Evolutionary conservation across 2,797 vertebrate genomes (phyloP), one percentile per base, ranked within the genome.

Genomic region (Sitta carolinensis): DNA sequence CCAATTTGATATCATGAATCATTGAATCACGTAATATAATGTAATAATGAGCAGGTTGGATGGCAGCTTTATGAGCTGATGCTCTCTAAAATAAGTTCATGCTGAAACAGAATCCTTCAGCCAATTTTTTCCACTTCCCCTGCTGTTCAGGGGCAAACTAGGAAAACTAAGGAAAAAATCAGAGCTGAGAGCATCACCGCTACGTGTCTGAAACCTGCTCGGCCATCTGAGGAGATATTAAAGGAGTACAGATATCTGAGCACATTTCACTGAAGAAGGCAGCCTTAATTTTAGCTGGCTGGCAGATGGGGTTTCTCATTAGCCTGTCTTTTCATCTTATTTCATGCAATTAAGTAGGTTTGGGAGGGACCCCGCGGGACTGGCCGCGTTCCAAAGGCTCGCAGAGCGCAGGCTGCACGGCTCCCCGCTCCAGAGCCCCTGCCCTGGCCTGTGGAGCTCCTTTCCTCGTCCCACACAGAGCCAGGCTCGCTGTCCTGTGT

Each of bases 221-320:
- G 70, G 88, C 88, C 94, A 79, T 92, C 82, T n/a, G 67, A 95
- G 19, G 90, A 61, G 78, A 57, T 81, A 76, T 54, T 79, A 87
- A 50, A 87, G 66, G 93, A 75, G 36, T 59, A 22, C 80, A 69
- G 88, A 75, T 84, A 94, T 64, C 73, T 43, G 73, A 94, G 89
- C 79, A 88, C 91, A 45, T 93, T 73, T 34, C 13, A 4, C 80
- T 66, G 52, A 84, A 45, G 91, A 78, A 95, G 85, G 84, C 83
- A 93, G 91, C 88, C 88, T 82, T 86, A 73, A 90, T 95, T 95
- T 88, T 86, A 93, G 86, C 77, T 84, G 92, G 80, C 85, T 96
- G 92, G 90, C 93, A 96, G 94, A 96, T 95, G 94, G 93, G 90
- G 47, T 79, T 90, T 67, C 95, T 95, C 95, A 95, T 94, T 95